Conservation (phyloP, 1,140 invertebrate genomes). For the Epicauta chinensis region DNA sequence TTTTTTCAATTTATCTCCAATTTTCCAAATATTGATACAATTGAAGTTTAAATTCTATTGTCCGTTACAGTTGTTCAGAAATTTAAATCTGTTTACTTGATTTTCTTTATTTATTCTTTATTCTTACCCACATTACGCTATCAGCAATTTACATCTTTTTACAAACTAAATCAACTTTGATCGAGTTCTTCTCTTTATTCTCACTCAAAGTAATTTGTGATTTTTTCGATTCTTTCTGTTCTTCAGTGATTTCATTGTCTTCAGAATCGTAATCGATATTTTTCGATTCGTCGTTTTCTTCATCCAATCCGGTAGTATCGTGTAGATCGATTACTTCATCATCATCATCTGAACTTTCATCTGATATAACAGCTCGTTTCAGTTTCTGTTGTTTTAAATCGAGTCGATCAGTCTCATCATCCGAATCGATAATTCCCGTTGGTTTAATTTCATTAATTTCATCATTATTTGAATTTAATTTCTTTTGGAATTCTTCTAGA, state of each 20-base stretch:
- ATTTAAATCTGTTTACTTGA: no score
- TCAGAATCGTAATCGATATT: constrained; percentile 64
- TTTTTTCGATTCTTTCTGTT: constrained; percentile 32
- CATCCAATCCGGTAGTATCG: constrained; percentile 40
- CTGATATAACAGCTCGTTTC: constrained; percentile 30
- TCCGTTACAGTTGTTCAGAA: no score
- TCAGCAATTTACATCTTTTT: no score
- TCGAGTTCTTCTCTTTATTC: no score
- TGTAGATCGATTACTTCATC: constrained; percentile 40
- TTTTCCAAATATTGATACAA: no score
- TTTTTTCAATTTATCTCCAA: neutral
- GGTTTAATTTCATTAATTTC: constrained; percentile 22
- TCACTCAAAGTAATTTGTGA: no score
- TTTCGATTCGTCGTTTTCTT: no score
- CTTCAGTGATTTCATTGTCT: constrained; percentile 65
- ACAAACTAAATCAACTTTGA: no score
- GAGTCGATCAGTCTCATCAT: constrained; percentile 27
- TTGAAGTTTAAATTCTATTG: no score
- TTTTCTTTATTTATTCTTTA: no score
- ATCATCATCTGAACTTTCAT: constrained; percentile 41
- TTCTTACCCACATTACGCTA: no score
- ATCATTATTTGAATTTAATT: constrained; percentile 35
- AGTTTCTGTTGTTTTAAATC: constrained; percentile 22
- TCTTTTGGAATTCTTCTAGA: constrained; percentile 36
- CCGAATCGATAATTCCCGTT: constrained; percentile 32